phyloP scores from a whole-genome alignment of 2,888 invertebrate species.

The Tholera decimalis region DNA sequence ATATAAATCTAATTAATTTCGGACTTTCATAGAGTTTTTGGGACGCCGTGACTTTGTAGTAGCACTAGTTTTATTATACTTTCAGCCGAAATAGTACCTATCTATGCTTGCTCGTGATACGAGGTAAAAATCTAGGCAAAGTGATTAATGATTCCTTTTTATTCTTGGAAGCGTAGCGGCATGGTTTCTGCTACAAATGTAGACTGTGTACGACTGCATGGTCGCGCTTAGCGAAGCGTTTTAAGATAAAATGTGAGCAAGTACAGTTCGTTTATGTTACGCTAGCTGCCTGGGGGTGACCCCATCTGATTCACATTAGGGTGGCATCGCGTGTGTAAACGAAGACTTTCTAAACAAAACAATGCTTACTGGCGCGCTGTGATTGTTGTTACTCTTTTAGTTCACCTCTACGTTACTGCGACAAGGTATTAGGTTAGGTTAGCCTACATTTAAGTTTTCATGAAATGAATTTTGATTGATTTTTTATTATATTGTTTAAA shows the following conservation, averaged over 20 bases:
- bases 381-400: conserved; percentile 10
- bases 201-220: neutral
- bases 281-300: conserved; percentile 36
- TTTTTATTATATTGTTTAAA: no score
- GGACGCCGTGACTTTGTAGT: conserved; percentile 17
- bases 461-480: no score
- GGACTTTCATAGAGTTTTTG: conserved; percentile 26
- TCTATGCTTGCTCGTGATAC: conserved; percentile 11
- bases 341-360: conserved; percentile 38
- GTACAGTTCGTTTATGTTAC: conserved; percentile 30
- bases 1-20: conserved; percentile 46
- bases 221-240: conserved; percentile 38
- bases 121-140: conserved; percentile 43
- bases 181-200: conserved; percentile 24
- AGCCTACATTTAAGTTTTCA: neutral
- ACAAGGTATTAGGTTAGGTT: neutral
- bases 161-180: conserved; percentile 28
- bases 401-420: neutral
- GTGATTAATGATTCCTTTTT: conserved; percentile 41
- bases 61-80: conserved; percentile 36
- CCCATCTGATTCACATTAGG: conserved; percentile 49
- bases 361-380: conserved; percentile 11
- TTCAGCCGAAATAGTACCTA: conserved; percentile 33
- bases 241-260: conserved; percentile 40
- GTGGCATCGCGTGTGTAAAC: conserved; percentile 37